Percentiles rank a stretch among this genome's conserved stretches.
phyloP scores from a whole-genome alignment of 2,113 vertebrate species.

The Todiramphus chloris region DNA sequence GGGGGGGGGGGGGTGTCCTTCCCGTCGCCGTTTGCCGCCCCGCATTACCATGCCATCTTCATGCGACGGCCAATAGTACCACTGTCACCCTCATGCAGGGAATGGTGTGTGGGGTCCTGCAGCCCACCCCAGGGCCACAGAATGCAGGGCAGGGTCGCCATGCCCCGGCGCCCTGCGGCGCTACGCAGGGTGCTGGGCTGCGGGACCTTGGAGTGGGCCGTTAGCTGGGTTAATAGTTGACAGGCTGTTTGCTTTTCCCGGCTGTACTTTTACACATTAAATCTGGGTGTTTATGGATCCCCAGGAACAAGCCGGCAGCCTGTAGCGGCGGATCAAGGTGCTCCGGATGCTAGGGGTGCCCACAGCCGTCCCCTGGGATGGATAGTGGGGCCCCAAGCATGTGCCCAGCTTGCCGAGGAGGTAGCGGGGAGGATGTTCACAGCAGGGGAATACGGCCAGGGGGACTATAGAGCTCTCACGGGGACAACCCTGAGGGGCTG shows the following conservation, averaged over 20 bases:
- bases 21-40: too few relatives aligned
- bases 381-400: rapidly evolving
- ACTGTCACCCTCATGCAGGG: too few relatives aligned
- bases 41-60: not conserved
- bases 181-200: not conserved
- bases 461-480: rapidly evolving
- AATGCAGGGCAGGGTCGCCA: not conserved
- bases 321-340: not conserved
- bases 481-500: not conserved
- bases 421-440: not conserved
- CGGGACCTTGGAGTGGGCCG: conserved; percentile 13
- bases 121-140: not conserved
- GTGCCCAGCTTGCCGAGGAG: not conserved
- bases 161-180: rapidly evolving
- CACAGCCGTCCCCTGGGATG: rapidly evolving
- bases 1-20: too few relatives aligned
- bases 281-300: not conserved
- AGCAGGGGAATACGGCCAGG: rapidly evolving
- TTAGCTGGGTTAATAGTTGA: conserved; percentile 39
- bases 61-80: not conserved
- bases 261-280: not conserved
- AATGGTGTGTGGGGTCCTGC: rapidly evolving
- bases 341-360: not conserved
- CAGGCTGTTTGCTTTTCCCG: not conserved
- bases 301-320: not conserved